Conservation (phyloP, 2,888 invertebrate genomes). For the Pachycephus smyrnensis region DNA sequence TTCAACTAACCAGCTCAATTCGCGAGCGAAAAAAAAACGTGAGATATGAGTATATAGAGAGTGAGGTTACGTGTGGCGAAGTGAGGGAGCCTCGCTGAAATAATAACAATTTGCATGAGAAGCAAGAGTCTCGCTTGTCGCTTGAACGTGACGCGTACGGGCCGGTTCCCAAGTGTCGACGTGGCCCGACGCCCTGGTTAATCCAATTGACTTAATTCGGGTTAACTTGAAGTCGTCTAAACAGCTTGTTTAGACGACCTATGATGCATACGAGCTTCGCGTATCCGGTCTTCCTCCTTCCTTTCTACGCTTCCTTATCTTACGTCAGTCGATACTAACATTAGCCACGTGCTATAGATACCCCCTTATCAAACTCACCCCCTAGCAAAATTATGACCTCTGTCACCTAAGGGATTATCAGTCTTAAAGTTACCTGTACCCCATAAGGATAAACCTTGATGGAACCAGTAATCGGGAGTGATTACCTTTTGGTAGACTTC, state of each 20-base stretch:
- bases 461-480: neutral
- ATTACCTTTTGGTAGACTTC: neutral
- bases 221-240: conserved; percentile 68
- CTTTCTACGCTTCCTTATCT: conserved; percentile 22
- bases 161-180: conserved; percentile 66
- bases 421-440: neutral
- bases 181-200: conserved; percentile 59
- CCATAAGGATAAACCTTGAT: neutral
- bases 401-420: neutral
- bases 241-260: conserved; percentile 64
- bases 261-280: conserved; percentile 54
- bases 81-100: conserved; percentile 21
- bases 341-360: neutral
- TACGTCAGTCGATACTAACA: neutral
- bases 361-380: neutral
- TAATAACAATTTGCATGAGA: conserved; percentile 63
- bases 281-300: conserved; percentile 59
- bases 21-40: conserved; percentile 36
- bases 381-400: neutral
- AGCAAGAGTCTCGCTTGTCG: conserved; percentile 41
- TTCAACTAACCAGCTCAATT: conserved; percentile 54
- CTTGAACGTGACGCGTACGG: conserved; percentile 42
- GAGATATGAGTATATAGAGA: conserved; percentile 27
- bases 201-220: conserved; percentile 67
- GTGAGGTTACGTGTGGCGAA: conserved; percentile 16